Conservation (phyloP, 2,113 vertebrate species). For the Accipiter cooperii region DNA sequence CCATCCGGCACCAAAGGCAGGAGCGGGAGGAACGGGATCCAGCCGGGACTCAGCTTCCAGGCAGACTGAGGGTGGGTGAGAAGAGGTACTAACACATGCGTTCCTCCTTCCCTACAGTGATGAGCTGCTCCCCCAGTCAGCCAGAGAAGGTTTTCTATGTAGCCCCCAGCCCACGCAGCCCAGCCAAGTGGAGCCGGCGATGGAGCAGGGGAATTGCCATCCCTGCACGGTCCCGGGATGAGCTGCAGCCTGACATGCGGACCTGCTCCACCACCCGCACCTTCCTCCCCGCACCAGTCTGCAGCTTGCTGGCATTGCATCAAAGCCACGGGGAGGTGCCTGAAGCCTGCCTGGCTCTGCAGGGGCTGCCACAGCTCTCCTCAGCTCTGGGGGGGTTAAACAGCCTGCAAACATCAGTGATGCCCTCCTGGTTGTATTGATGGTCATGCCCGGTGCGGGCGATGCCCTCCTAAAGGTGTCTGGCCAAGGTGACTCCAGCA, state of each 20-base stretch:
- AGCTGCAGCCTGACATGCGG: not conserved
- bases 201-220: not conserved
- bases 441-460: fast-evolving
- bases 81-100: fast-evolving
- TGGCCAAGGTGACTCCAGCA: no score
- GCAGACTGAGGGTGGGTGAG: not conserved
- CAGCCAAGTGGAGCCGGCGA: not conserved
- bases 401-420: not conserved
- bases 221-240: not conserved
- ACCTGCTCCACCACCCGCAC: fast-evolving
- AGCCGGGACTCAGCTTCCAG: not conserved
- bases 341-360: not conserved
- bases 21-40: not conserved
- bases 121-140: not conserved
- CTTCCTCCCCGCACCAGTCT: not conserved
- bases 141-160: not conserved
- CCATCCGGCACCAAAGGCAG: not conserved
- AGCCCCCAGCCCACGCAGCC: not conserved
- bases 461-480: no score
- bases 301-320: not conserved
- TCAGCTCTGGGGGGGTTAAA: not conserved
- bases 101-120: not conserved
- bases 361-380: not conserved
- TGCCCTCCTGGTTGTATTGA: not conserved
- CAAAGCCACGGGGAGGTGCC: not conserved